Conservation (phyloP, 2,113 vertebrate genomes). For the Haemorhous mexicanus region DNA sequence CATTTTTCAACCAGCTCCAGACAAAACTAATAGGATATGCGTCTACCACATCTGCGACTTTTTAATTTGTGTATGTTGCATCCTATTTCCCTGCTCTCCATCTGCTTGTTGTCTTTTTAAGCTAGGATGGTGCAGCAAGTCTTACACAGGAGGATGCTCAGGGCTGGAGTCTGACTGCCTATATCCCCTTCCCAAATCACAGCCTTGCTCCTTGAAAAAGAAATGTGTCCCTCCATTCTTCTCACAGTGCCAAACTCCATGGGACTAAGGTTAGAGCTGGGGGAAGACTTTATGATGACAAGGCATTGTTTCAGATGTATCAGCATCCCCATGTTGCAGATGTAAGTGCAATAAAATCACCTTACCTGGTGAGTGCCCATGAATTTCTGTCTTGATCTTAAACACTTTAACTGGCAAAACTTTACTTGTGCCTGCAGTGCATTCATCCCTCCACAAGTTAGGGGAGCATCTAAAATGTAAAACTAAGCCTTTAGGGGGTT, state of each 20-base stretch:
- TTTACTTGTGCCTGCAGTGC: accelerated
- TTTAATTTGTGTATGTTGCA: slow-evolving; percentile 51
- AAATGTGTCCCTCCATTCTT: background rate
- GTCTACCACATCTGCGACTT: slow-evolving; percentile 42
- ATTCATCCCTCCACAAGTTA: background rate
- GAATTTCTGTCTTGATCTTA: background rate
- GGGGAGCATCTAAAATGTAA: background rate
- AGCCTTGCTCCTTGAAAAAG: background rate
- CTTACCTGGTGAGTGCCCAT: background rate
- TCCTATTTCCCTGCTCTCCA: slow-evolving; percentile 42
- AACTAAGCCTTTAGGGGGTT: background rate
- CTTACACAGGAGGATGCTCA: background rate
- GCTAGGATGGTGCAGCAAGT: background rate
- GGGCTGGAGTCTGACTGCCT: background rate
- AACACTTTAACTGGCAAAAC: background rate
- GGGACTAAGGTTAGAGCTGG: background rate
- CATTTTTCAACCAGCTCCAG: background rate
- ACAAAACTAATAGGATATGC: slow-evolving; percentile 54
- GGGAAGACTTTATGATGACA: background rate
- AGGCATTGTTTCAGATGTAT: background rate
- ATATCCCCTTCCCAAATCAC: background rate
- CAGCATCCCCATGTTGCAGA: background rate
- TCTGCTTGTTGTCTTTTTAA: slow-evolving; percentile 40
- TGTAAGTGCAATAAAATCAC: background rate
- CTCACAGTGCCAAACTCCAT: background rate